A percentile compares a stretch with the other conserved stretches of the same genome.
phyloP scores from a whole-genome alignment of 2,888 invertebrate genomes.

The Coecobrya sp. region DNA sequence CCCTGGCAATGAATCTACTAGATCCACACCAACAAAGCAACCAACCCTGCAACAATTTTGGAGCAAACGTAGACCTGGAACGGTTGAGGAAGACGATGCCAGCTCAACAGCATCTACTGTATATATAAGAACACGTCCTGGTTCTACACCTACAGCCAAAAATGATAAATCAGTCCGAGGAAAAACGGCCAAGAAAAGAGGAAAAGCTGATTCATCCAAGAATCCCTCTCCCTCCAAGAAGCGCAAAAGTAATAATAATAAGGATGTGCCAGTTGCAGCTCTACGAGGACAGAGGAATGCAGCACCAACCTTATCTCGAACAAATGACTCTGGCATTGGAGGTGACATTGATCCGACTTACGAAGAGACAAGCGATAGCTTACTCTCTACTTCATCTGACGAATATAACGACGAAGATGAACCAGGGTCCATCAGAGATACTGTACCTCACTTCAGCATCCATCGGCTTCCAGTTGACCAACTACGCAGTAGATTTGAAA shows the following conservation, averaged over 20 bases:
- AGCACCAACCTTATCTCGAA: background rate
- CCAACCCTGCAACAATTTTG: no score
- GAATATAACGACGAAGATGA: background rate
- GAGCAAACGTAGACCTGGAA: no score
- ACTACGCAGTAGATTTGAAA: background rate
- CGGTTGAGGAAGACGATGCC: no score
- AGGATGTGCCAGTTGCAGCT: background rate
- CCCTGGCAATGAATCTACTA: no score
- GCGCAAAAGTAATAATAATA: background rate
- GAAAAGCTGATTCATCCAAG: no score
- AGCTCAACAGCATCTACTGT: no score
- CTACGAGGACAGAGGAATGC: background rate
- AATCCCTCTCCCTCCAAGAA: background rate
- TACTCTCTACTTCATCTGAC: background rate
- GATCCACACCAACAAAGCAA: no score
- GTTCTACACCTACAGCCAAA: no score
- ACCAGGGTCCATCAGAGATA: background rate
- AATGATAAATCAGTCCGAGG: no score
- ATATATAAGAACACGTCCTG: no score
- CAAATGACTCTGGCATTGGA: background rate
- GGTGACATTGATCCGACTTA: background rate
- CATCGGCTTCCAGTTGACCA: constrained; percentile 2
- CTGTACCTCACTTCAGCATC: constrained; percentile 36
- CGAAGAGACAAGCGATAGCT: background rate
- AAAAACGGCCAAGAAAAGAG: no score